Evolutionary conservation across 2,888 invertebrate species (phyloP).

Genomic region (Mylabris sibirica): DNA sequence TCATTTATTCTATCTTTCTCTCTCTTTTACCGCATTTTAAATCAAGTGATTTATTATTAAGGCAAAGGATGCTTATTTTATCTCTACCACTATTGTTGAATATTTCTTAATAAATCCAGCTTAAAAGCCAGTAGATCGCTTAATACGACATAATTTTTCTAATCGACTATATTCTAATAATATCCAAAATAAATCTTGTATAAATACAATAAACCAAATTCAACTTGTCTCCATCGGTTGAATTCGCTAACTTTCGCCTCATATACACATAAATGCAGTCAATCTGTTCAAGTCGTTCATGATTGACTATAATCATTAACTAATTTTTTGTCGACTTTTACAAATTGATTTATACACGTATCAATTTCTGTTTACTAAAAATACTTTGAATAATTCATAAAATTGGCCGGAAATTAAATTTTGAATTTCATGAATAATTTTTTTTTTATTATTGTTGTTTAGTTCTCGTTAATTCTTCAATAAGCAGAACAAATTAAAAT

Average conservation of each 20-base stretch:
- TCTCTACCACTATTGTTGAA: slow-evolving; percentile 2
- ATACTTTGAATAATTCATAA: neutral
- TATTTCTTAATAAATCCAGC: slow-evolving; percentile 44
- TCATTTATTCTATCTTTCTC: no score
- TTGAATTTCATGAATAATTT: slow-evolving; percentile 1
- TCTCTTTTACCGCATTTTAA: neutral
- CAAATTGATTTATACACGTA: no score
- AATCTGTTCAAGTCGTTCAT: no score
- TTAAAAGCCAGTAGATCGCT: slow-evolving; percentile 39
- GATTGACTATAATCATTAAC: no score
- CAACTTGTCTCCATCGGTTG: no score
- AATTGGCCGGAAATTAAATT: slow-evolving; percentile 3
- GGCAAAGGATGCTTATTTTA: neutral
- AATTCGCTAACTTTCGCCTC: no score
- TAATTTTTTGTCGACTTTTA: no score
- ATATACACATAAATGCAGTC: no score
- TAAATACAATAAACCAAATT: no score
- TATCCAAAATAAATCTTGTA: slow-evolving; percentile 13
- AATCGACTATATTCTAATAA: slow-evolving; percentile 22
- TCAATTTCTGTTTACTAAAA: neutral
- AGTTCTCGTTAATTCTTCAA: slow-evolving; percentile 1
- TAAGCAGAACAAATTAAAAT: slow-evolving; percentile 7
- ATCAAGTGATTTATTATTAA: neutral
- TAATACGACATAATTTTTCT: slow-evolving; percentile 34
- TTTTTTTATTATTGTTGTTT: neutral